Base-by-base conservation (phyloP, 2,888 invertebrate species). In the Hoplodrina blanda region DNA sequence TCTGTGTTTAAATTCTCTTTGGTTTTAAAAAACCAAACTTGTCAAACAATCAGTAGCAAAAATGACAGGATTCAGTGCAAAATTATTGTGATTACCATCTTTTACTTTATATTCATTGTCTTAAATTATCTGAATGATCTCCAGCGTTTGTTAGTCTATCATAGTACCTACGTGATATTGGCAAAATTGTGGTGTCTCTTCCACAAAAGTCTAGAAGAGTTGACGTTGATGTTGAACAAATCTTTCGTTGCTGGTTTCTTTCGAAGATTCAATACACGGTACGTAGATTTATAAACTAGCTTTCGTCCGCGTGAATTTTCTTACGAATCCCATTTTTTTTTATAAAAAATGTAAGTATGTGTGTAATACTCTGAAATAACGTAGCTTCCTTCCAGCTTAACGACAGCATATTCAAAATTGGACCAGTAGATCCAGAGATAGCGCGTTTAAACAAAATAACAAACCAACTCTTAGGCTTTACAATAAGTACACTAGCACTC, bases 11-110 rank as follows among this genome's bases (percentile, higher is more conserved):
- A 46, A 46, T 54, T 25, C 25, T 75, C 46, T 73, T 55, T 74
- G 67, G 25, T 67, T 20, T 7, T 41, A 41, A 37, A 8, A 37
- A 11, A 46, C 4, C 62, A 69, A 13, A n/a, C 25, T 49, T 52
- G 55, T 61, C 68, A 69, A 17, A 41, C 19, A 17, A 25, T 56
- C 56, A 59, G 11, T 37, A 73, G 53, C 52, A 69, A 87, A 80
- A 67, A 85, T 86, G 81, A 74, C 78, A 73, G 76, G 78, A 76
- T 69, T 74, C 30, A 71, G 64, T 59, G 56, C 72, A 76, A 87
- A 87, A 83, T 87, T 85, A 83, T 76, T 77, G 86, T 87, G 75
- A 83, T 46, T 17, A 46, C 11, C 17, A 17, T 46, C 46, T 5
- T 46, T 17, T 15, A 15, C 44, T 44, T 15, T 44, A 1, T 44